A percentile compares a stretch with the other conserved stretches of the same genome.
phyloP scores from a whole-genome alignment of 2,113 vertebrate genomes.

The Progne subis region DNA sequence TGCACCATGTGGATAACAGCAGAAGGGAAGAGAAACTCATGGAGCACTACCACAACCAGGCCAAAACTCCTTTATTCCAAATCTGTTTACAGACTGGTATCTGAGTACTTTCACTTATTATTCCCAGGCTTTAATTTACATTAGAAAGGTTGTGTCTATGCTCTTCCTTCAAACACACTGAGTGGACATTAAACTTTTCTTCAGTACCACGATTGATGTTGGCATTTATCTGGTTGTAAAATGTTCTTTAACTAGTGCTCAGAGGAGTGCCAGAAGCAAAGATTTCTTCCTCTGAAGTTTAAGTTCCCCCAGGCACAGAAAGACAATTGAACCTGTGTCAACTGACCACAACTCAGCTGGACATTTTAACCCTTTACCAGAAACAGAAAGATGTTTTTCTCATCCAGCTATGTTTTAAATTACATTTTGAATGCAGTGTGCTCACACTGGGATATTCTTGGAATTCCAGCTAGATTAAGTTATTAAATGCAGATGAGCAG shows the following conservation, averaged over 20 bases:
- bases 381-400: not conserved
- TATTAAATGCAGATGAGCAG: not conserved
- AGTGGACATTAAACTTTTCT: not conserved
- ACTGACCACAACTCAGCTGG: not conserved
- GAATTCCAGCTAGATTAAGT: not conserved
- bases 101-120: not conserved
- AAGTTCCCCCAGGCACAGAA: not conserved
- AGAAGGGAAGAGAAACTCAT: not conserved
- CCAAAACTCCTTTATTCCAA: not conserved
- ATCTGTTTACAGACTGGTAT: not conserved
- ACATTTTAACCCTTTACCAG: not conserved
- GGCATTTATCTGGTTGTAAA: not conserved
- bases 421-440: not conserved
- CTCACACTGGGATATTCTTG: not conserved
- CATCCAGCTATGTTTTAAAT: not conserved
- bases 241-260: not conserved
- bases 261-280: not conserved
- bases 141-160: not conserved
- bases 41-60: rapidly evolving
- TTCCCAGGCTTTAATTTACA: not conserved
- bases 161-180: not conserved
- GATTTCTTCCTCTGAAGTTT: not conserved
- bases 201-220: not conserved
- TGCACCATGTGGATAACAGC: not conserved
- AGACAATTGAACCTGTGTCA: not conserved